phyloP scores from a whole-genome alignment of 2,113 vertebrate species.

The Hypanus sabinus region DNA sequence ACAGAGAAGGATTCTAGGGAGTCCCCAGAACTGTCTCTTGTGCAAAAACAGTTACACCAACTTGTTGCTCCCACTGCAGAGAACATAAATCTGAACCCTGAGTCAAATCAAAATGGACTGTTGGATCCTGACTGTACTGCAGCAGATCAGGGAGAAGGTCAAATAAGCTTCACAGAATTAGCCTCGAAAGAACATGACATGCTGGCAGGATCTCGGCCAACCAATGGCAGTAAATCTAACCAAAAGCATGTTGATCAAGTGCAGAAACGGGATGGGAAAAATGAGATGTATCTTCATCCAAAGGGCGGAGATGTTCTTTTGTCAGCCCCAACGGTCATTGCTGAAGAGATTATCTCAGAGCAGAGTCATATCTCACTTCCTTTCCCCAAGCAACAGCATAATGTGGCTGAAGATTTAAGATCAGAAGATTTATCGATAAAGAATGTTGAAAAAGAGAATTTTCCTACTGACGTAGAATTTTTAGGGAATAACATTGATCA shows the following conservation, averaged over 20 bases:
- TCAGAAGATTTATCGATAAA: background rate
- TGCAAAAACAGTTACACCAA: background rate
- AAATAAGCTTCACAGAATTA: background rate
- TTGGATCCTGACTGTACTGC: background rate
- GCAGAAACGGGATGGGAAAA: background rate
- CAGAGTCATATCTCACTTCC: background rate
- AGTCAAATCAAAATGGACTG: background rate
- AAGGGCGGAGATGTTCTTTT: background rate
- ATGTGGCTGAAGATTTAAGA: background rate
- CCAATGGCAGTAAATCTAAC: background rate
- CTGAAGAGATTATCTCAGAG: background rate
- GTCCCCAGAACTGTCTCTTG: background rate
- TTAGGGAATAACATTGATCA: background rate
- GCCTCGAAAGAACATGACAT: background rate
- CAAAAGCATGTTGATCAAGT: background rate
- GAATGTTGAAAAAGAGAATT: background rate
- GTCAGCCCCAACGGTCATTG: background rate
- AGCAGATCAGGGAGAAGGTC: background rate
- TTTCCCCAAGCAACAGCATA: background rate
- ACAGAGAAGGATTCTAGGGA: background rate
- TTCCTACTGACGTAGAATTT: background rate
- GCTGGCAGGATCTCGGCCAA: background rate
- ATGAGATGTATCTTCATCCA: background rate
- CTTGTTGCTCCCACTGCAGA: conserved; percentile 8
- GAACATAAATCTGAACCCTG: background rate